Evolutionary conservation across 2,888 invertebrate species (phyloP), one percentile per base, ranked within the genome.

Genomic region (Limnephilus marmoratus): DNA sequence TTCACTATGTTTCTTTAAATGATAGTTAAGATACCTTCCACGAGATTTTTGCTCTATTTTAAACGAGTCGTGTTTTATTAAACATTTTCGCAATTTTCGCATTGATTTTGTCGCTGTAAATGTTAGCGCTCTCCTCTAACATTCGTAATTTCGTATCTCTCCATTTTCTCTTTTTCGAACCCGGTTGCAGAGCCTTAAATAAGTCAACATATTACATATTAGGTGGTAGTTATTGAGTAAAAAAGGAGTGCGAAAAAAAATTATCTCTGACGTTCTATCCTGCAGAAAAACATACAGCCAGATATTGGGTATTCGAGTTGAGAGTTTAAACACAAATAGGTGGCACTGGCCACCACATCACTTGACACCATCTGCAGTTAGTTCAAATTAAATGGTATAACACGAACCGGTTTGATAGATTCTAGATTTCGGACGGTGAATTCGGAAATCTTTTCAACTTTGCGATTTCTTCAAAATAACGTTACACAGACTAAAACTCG

Each of bases 341-440:
- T 68, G 68, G 68, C 68, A 37, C 4, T 37, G 4, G 37, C 37
- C 68, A 68, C 68, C 68, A 68, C 31, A 37, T 83, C 83, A 41
- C 83, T 83, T 83, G 83, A 83, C 83, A 83, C 83, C 68, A 37
- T 37, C 83, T 37, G 24, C 24, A 83, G 37, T 83, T 83, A 83
- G 83, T 37, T 83, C 9, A 68, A 68, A 68, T 83, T 83, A 83
- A 83, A 37, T 83, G 37, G 83, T 83, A 83, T 83, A 68, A 68
- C 83, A 83, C 34, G 11, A 83, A 83, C 83, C 83, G 83, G 83
- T 83, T 83, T 68, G 68, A 83, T 83, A 41, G 83, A 83, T 83
- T 83, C 34, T 41, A n/a, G 24, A 83, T 83, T 83, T 83, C 83
- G 83, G 34, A 83, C 34, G 83, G n/a, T 24, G 83, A 83, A 83